A percentile compares a stretch with the other conserved stretches of the same genome.
phyloP scores from a whole-genome alignment of 1,140 invertebrate genomes.

The Yoshiicerus persimilis region DNA sequence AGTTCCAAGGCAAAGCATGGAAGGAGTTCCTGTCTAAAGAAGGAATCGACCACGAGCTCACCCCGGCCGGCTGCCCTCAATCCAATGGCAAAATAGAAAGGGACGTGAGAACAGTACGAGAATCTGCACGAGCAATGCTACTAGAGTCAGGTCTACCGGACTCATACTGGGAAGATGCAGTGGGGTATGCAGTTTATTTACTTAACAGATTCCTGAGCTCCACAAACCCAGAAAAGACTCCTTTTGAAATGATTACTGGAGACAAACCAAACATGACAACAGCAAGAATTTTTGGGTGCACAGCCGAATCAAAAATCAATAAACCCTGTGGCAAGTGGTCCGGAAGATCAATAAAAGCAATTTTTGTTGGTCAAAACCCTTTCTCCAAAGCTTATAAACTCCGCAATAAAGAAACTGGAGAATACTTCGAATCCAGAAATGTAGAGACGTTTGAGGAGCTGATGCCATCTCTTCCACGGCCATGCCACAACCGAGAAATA shows the following conservation, averaged over 20 bases:
- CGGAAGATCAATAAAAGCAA: too few relatives aligned
- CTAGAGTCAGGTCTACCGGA: background rate
- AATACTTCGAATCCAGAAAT: too few relatives aligned
- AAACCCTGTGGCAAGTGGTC: background rate
- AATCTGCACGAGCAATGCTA: background rate
- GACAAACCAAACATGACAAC: too few relatives aligned
- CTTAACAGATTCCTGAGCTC: background rate
- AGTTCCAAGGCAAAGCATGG: background rate
- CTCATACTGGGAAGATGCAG: background rate
- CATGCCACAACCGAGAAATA: too few relatives aligned
- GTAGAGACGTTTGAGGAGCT: too few relatives aligned
- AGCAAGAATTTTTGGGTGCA: background rate
- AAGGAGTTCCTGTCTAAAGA: background rate
- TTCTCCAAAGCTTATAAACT: too few relatives aligned
- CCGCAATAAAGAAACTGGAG: too few relatives aligned
- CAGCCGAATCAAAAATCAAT: background rate
- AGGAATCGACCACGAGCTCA: background rate
- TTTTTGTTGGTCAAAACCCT: background rate
- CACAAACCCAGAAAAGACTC: background rate
- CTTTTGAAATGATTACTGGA: background rate
- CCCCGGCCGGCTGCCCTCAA: constrained; percentile 47
- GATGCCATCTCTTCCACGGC: too few relatives aligned
- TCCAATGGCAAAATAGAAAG: constrained; percentile 34
- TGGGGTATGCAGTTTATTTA: background rate
- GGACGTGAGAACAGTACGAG: background rate